Conservation (phyloP, 2,888 invertebrate genomes). For the Oscheius sp. region DNA sequence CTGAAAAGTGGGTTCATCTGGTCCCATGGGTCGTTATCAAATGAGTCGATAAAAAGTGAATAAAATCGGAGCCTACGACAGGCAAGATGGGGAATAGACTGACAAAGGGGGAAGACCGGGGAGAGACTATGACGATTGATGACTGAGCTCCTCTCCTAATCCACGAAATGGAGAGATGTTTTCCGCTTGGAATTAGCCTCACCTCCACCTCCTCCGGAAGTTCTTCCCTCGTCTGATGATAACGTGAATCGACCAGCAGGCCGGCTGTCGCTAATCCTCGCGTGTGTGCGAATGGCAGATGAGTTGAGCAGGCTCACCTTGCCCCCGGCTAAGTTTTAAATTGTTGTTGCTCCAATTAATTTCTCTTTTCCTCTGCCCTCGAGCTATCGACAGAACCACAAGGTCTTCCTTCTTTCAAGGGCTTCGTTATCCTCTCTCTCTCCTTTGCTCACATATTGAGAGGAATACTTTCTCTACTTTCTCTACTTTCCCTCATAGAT, state of each 20-base stretch:
- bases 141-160: not conserved
- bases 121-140: not conserved
- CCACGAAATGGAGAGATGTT: no score
- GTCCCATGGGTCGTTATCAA: not conserved
- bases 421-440: not conserved
- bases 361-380: not conserved
- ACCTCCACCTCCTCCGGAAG: constrained; percentile 8
- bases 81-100: not conserved
- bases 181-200: no score
- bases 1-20: constrained; percentile 5
- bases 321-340: not conserved
- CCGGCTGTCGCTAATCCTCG: constrained; percentile 28
- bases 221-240: constrained; percentile 13
- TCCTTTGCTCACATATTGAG: not conserved
- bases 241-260: constrained; percentile 28
- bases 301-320: constrained; percentile 18
- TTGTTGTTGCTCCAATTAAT: not conserved
- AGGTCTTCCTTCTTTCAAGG: no score
- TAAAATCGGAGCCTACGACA: not conserved
- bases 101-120: not conserved
- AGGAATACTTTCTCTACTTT: no score
- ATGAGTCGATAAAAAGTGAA: constrained; percentile 7
- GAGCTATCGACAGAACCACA: no score
- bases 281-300: constrained; percentile 26
- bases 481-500: no score